Evolutionary conservation across 2,113 vertebrate genomes (phyloP).

Genomic region (Pteronura brasiliensis): DNA sequence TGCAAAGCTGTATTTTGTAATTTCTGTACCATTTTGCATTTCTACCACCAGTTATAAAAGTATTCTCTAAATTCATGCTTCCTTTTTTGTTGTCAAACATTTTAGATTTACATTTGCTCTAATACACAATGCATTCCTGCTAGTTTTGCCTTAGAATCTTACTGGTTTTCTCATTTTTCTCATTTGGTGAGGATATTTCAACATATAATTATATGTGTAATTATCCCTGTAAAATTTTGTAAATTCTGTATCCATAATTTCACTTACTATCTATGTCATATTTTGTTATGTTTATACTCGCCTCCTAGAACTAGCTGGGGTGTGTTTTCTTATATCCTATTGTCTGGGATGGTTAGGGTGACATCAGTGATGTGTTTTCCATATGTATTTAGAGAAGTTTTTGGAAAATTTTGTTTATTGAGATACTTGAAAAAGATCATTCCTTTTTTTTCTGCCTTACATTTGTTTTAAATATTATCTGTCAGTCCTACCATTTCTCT

Average conservation of each 20-base stretch:
- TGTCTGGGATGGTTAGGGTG: not conserved
- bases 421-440: not conserved
- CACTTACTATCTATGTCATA: not conserved
- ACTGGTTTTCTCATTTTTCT: not conserved
- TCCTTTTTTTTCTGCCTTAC: not conserved
- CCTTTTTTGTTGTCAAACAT: not conserved
- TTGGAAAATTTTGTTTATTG: not conserved
- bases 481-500: not conserved
- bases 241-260: not conserved
- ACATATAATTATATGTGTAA: not conserved
- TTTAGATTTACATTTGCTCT: not conserved
- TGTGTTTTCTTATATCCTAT: not conserved
- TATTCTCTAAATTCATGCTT: not conserved
- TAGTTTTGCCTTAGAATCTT: not conserved
- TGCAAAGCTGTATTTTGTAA: not conserved
- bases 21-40: not conserved
- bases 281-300: not conserved
- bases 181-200: not conserved
- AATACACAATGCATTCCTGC: not conserved
- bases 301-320: not conserved
- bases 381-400: not conserved
- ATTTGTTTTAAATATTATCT: not conserved
- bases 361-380: not conserved
- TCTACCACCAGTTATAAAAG: not conserved
- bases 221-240: not conserved